Conservation (phyloP, 2,797 vertebrate species). For the Leptodactylus fallax region DNA sequence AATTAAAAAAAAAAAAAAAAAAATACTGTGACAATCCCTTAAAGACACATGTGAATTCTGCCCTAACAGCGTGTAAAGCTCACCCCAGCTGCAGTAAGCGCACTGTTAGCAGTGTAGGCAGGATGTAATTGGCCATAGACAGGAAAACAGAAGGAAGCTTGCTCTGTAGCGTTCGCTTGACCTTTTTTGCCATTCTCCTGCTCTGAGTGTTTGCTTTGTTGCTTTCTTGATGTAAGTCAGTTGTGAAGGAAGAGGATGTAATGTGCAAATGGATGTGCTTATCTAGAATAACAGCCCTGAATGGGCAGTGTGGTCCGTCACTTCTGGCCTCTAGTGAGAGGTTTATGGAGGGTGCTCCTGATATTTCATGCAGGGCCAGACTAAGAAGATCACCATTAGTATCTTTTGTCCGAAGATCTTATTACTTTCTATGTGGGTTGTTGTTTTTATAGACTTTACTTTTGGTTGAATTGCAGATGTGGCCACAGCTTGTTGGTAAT, state of each 20-base stretch:
- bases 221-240: slow-evolving; percentile 11
- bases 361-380: not conserved
- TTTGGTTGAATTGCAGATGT: not conserved
- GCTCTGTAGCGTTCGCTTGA: slow-evolving; percentile 26
- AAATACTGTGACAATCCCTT: no score
- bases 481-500: not conserved
- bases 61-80: not conserved
- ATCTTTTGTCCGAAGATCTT: not conserved
- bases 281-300: slow-evolving; percentile 31
- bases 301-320: not conserved
- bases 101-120: not conserved
- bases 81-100: slow-evolving; percentile 31
- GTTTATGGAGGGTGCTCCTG: not conserved
- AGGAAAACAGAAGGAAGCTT: slow-evolving; percentile 13
- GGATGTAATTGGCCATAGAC: not conserved
- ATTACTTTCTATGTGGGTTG: not conserved
- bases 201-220: slow-evolving; percentile 36
- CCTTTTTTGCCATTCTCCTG: not conserved
- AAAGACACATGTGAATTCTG: not conserved
- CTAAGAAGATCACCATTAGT: not conserved
- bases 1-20: no score
- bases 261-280: slow-evolving; percentile 24
- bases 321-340: not conserved
- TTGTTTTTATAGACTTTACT: no score
- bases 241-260: slow-evolving; percentile 39